Base-by-base conservation (phyloP, 2,113 vertebrate genomes). In the Pygoscelis adeliae region DNA sequence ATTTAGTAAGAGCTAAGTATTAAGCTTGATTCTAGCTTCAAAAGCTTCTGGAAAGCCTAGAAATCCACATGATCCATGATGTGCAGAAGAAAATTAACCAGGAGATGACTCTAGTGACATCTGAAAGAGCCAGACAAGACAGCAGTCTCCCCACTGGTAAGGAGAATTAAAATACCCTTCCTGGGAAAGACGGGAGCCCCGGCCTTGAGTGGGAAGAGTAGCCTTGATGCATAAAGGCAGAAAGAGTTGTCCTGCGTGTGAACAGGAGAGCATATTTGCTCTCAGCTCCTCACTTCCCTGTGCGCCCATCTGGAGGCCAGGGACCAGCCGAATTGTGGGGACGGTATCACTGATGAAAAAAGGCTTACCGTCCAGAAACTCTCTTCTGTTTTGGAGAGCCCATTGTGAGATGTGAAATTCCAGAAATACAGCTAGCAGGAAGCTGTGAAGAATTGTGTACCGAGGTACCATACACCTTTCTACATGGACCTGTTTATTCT, bases 11-110 rank as follows among this genome's bases (percentile, higher is more conserved):
- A 87, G 22, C 55, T 77, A 67, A 52, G n/a, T 76, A 78, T 89
- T 89, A 77, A 66, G 52, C 29, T 44, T 79, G 36, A 69, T 72
- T 96, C 34, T 71, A 99, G 98, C 96, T 99, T 89, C 96, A 98
- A 93, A 98, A 98, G 40, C 98, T 99, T 86, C 95, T 99, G 96
- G 98, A 99, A 98, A 98, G 93, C 87, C 90, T 97, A 34, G 98
- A 99, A 97, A 98, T 97, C 55, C 98, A 98, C 79, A 98, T 98
- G 98, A 98, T 99, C 87, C 92, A 82, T 86, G 95, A 98, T 17
- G 84, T 98, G 77, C 93, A 98, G 93, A 98, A 94, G 93, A 98
- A 97, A 96, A 96, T 98, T 63, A 97, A 89, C 69, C 94, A 93
- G 82, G 97, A 98, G 67, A 87, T 97, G 42, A 98, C 89, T 18